Conservation (phyloP, 2,797 vertebrate species). For the Channallabes apus region DNA sequence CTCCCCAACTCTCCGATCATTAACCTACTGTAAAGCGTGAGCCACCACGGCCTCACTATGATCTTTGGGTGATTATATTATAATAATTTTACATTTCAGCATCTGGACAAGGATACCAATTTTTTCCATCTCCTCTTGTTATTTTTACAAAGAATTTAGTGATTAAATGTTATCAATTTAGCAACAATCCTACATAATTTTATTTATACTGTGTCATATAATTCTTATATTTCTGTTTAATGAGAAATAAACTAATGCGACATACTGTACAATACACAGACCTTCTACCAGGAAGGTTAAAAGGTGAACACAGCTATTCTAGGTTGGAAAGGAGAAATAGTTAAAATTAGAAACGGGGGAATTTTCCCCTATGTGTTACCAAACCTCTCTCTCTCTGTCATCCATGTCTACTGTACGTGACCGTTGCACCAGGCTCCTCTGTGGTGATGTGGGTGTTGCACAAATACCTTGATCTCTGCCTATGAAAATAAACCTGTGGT, state of each 20-base stretch:
- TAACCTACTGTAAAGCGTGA: no score
- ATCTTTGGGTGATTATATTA: neutral
- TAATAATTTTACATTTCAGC: no score
- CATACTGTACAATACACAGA: neutral
- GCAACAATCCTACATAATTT: neutral
- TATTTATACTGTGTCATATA: neutral
- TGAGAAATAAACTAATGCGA: neutral
- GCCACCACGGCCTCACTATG: no score
- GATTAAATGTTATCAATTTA: neutral
- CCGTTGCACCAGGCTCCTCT: neutral
- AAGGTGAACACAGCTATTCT: neutral
- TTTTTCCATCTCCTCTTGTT: neutral
- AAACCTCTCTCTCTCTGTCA: neutral
- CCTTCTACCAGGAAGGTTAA: neutral
- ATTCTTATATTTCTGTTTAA: neutral
- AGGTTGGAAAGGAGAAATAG: neutral
- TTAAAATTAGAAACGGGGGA: slow-evolving; percentile 1
- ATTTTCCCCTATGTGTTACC: slow-evolving; percentile 10
- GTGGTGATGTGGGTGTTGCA: slow-evolving; percentile 45
- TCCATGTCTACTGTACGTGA: slow-evolving; percentile 43
- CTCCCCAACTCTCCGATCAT: no score
- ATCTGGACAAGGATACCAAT: neutral
- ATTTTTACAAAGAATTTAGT: neutral
- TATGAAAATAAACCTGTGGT: slow-evolving; percentile 19
- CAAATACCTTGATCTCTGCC: slow-evolving; percentile 36